phyloP scores from a whole-genome alignment of 2,113 vertebrate genomes.

The Laterallus jamaicensis region DNA sequence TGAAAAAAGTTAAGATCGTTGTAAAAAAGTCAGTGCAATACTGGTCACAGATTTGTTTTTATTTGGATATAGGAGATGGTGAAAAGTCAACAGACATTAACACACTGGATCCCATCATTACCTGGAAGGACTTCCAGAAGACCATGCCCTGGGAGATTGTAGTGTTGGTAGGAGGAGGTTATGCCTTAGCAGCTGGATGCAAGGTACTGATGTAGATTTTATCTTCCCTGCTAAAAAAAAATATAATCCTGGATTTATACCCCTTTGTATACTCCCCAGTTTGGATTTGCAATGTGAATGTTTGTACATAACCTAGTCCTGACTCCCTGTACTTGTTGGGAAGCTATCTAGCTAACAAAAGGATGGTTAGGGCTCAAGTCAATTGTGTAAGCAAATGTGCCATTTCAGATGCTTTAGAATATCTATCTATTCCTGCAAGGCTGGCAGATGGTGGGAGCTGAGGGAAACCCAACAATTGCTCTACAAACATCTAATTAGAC shows the following conservation, averaged over 20 bases:
- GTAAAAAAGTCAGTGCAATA: not conserved
- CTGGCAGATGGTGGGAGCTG: not conserved
- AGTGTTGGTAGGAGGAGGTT: slow-evolving; percentile 96
- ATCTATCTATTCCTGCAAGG: not conserved
- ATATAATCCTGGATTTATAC: not conserved
- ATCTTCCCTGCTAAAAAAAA: not conserved
- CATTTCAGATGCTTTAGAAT: not conserved
- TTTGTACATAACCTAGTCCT: not conserved
- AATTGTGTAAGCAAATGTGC: not conserved
- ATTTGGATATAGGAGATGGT: slow-evolving; percentile 36
- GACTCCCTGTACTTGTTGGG: not conserved
- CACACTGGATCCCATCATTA: slow-evolving; percentile 88
- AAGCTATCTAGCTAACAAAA: not conserved
- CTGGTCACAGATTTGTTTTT: not conserved
- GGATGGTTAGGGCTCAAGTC: not conserved
- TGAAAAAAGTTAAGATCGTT: not conserved
- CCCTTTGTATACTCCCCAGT: not conserved
- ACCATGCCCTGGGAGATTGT: slow-evolving; percentile 99
- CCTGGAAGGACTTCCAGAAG: slow-evolving; percentile 98
- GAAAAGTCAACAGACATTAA: slow-evolving; percentile 58
- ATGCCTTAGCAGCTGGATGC: slow-evolving; percentile 95
- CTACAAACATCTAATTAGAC: not conserved
- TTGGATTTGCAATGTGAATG: not conserved
- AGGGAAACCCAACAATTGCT: not conserved
- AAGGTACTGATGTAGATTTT: slow-evolving; percentile 79